phyloP scores from a whole-genome alignment of 2,888 invertebrate genomes.

The Orthonevra nobilis region DNA sequence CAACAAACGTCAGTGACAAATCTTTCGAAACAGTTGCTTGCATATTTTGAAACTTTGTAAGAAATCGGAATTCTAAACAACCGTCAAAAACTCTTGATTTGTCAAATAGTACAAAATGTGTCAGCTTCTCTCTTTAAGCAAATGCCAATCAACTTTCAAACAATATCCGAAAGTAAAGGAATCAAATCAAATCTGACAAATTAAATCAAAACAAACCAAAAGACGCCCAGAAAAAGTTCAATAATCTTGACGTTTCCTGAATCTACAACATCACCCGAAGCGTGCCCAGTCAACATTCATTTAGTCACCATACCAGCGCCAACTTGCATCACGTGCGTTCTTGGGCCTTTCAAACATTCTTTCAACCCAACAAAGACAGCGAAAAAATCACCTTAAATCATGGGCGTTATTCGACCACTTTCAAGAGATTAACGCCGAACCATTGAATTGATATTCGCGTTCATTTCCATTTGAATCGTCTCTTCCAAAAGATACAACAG shows the following conservation, averaged over 20 bases:
- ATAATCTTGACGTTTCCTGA: slow-evolving; percentile 56
- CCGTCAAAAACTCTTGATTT: slow-evolving; percentile 12
- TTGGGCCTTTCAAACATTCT: too few relatives aligned
- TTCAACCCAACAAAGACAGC: background rate
- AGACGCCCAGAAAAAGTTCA: slow-evolving; percentile 23
- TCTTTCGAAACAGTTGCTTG: background rate
- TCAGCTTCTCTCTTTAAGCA: background rate
- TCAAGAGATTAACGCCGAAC: slow-evolving; percentile 44
- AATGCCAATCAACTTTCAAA: slow-evolving; percentile 47
- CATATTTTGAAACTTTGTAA: background rate
- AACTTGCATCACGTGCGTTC: slow-evolving; percentile 2
- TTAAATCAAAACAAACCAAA: slow-evolving; percentile 26
- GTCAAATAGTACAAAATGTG: background rate
- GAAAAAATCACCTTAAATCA: slow-evolving; percentile 16
- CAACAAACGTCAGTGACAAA: slow-evolving; percentile 17
- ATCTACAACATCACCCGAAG: slow-evolving; percentile 25
- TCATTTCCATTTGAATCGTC: slow-evolving; percentile 25
- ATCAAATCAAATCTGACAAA: slow-evolving; percentile 17
- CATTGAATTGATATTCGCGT: slow-evolving; percentile 32
- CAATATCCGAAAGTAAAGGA: background rate
- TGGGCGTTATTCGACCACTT: slow-evolving; percentile 15
- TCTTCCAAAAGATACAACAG: slow-evolving; percentile 16
- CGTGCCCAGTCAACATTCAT: slow-evolving; percentile 15
- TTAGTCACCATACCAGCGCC: background rate
- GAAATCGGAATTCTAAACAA: too few relatives aligned